Base-by-base conservation (phyloP, 2,797 vertebrate species). In the Pseudochirops corinnae region DNA sequence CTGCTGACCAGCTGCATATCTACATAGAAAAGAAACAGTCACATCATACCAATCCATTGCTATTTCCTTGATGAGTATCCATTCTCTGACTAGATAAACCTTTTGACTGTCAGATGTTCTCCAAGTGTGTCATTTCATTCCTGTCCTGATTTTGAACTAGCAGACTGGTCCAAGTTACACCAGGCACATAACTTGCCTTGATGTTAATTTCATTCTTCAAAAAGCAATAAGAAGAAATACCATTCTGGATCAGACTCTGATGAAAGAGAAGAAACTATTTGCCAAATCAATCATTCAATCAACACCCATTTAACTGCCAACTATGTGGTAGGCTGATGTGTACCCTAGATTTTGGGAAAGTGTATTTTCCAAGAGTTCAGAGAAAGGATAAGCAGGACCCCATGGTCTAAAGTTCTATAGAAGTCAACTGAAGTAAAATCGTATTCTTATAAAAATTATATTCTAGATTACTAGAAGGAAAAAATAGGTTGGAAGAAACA, bases 201-300 rank as follows among this genome's bases (percentile, higher is more conserved):
- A 87, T 50, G 39, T 50, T 87, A 26, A 87, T 87, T 87, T 87
- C 39, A 50, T 87, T 50, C 74, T 87, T 87, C 39, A 50, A 87
- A 50, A 87, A 87, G 74, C 39, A 46, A 5, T 50, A 50, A 10
- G 74, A 82, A 82, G 29, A 87, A 87, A 26, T 87, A 46, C 31
- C 24, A 46, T 50, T 26, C 74, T 87, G 39, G 21, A 26, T 87
- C 74, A 87, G 39, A 50, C 39, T 87, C 39, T 87, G 74, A 50
- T 87, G 21, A 87, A 87, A 87, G 39, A 87, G 26, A 21, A 87
- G 74, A 87, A 87, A 50, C 39, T 87, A 46, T 50, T 46, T 50
- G 74, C 74, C 74, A 87, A 87, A 87, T 50, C 24, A 87, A 87
- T 87, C 74, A 87, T 87, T 87, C 74, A 87, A 26, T 87, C 74